These are phyloP conservation scores for Tethya wilhelma DNA, from an alignment of 37 sponge, comb jelly and placozoan genomes.

Conservation along the genomic window DNA sequence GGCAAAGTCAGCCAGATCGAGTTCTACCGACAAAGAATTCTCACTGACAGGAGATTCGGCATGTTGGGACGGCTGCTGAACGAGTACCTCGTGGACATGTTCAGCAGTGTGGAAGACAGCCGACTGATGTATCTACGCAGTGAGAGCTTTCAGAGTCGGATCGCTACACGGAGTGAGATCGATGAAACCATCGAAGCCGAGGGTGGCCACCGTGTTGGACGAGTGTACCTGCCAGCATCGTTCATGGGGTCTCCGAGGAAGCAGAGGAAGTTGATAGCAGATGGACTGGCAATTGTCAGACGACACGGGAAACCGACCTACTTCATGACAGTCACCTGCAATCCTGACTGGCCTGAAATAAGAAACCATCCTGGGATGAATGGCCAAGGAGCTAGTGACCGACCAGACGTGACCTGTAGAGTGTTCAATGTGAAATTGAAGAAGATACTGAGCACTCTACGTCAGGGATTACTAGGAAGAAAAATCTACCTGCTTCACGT, in stretches of 20 bases:
- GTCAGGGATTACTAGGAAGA: too few relatives aligned
- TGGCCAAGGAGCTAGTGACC: slow-evolving; percentile 6
- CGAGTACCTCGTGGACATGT: slow-evolving; percentile 1
- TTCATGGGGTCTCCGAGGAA: slow-evolving; percentile 10
- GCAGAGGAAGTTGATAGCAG: neutral
- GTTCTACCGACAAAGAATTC: neutral
- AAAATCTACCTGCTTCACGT: too few relatives aligned
- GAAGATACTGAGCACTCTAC: too few relatives aligned
- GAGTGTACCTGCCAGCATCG: slow-evolving; percentile 7
- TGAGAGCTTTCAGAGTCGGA: neutral
- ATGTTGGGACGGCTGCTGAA: neutral
- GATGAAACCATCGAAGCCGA: neutral
- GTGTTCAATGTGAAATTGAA: slow-evolving; percentile 19
- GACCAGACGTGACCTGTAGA: slow-evolving; percentile 8
- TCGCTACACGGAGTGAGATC: neutral
- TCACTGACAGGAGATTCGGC: neutral
- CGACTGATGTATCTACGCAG: neutral
- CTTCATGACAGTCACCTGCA: slow-evolving; percentile 32
- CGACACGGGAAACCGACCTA: slow-evolving; percentile 4
- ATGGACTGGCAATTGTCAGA: slow-evolving; percentile 21
- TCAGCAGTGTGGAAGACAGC: neutral
- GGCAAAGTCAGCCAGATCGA: neutral
- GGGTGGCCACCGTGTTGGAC: neutral
- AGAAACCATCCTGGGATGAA: neutral
- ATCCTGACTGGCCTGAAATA: slow-evolving; percentile 28